Evolutionary conservation across 2,797 vertebrate genomes (phyloP).

Genomic region (Benthosema pterotum): DNA sequence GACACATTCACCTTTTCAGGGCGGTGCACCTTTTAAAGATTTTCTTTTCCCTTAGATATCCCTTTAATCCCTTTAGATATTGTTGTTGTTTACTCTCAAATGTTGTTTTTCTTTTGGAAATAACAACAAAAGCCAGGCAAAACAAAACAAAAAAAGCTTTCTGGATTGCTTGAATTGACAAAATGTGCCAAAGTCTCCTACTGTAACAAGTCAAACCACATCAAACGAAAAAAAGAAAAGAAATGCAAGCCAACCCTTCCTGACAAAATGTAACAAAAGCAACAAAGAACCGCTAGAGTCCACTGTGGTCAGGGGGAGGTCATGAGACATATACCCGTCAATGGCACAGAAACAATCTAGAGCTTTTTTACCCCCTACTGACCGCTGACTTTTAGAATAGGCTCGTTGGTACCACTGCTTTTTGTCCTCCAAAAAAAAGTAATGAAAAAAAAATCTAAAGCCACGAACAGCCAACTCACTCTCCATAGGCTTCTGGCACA

Average conservation of each 20-base stretch:
- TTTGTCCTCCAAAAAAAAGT: constrained; percentile 36
- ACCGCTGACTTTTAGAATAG: constrained; percentile 61
- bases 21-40: too few species aligned
- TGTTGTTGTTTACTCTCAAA: too few species aligned
- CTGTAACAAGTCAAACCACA: constrained; percentile 11
- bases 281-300: constrained; percentile 23
- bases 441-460: constrained; percentile 4
- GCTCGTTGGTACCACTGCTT: constrained; percentile 23
- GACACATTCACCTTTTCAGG: too few species aligned
- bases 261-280: constrained; percentile 39
- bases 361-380: constrained; percentile 46
- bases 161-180: background rate
- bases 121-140: background rate
- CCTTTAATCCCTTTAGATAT: too few species aligned
- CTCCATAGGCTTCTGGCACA: constrained; percentile 35
- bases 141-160: background rate
- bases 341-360: constrained; percentile 65
- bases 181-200: background rate
- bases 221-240: constrained; percentile 19
- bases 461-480: too few species aligned
- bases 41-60: too few species aligned
- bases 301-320: constrained; percentile 67
- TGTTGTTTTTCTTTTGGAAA: background rate
- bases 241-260: constrained; percentile 33
- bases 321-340: constrained; percentile 70